Percentiles rank a stretch among this genome's conserved stretches.
These are phyloP conservation scores for Zele albiditarsus DNA, from an alignment of 2,888 invertebrate species.

Conservation along the genomic window DNA sequence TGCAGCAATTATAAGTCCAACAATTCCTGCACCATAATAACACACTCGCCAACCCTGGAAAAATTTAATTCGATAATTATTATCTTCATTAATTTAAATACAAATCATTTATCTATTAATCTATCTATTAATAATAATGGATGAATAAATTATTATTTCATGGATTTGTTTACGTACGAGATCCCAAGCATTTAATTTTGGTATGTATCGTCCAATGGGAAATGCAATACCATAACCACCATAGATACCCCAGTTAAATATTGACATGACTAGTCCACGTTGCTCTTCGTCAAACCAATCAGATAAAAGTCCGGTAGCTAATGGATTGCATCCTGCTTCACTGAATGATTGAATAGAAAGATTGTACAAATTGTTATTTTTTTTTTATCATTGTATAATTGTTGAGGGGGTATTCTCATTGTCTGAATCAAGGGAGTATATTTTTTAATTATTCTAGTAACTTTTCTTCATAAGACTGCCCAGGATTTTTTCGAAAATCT, in stretches of 20 bases:
- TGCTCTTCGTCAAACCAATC: constrained; percentile 87
- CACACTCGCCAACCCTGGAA: constrained; percentile 87
- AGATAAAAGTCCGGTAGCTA: constrained; percentile 88
- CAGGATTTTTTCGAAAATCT: too few relatives aligned
- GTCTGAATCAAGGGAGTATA: too few relatives aligned
- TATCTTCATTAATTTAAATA: background rate
- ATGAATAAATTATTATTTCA: background rate
- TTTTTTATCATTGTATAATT: constrained; percentile 6
- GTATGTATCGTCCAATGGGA: constrained; percentile 91
- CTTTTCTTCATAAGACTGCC: too few relatives aligned
- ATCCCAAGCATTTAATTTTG: constrained; percentile 82
- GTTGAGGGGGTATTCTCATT: too few relatives aligned
- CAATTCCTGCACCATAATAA: constrained; percentile 85
- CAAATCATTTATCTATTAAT: background rate
- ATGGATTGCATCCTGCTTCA: constrained; percentile 90
- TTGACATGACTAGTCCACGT: constrained; percentile 90
- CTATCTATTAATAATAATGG: too few relatives aligned
- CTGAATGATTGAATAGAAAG: constrained; percentile 74
- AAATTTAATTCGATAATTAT: background rate
- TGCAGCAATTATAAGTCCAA: constrained; percentile 82
- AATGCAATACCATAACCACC: constrained; percentile 95
- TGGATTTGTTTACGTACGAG: constrained; percentile 74
- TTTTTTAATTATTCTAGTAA: too few relatives aligned
- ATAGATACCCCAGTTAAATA: constrained; percentile 97
- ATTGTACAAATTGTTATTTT: too few relatives aligned